Evolutionary conservation across 2,888 invertebrate genomes (phyloP), one percentile per base, ranked within the genome.

Genomic region (Polyommatus iphigenia): DNA sequence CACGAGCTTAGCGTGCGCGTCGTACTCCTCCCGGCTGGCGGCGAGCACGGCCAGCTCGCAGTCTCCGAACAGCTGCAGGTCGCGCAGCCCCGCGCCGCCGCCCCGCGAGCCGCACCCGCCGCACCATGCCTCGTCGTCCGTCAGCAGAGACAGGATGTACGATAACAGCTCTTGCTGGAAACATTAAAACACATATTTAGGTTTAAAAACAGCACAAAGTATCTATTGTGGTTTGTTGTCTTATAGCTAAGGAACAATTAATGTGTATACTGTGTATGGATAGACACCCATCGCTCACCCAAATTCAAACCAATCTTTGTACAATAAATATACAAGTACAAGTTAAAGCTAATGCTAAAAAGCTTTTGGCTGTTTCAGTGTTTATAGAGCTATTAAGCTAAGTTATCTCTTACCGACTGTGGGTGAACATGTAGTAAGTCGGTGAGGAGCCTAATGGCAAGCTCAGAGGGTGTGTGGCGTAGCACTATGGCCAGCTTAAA

Each of bases 1-100:
- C 46, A 93, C 91, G 0, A 90, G 87, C 79, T 88, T 87, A 24
- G 93, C 92, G 79, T 93, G 93, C 0, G 88, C 88, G 62, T 91
- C 91, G 81, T 93, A 93, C 81, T 88, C 87, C 79, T 89, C 91
- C 6, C 86, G 79, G 1, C 87, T 83, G 0, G 91, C 92, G 0
- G 90, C 92, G 78, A 93, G 85, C 79, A 92, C 90, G 0, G 91
- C 91, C 78, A 93, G 87, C 86, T 94, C 93, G 81, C 90, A 90
- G 85, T 94, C 93, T 0, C 89, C 92, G 83, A 91, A 93, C 78
- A 93, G 86, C 82, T 88, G 91, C 80, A 91, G 84, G 84, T 91
- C 91, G 0, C 92, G 85, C 54, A 87, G 81, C 8, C 82, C 83
- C 0, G 81, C 83, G 0, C 78, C 79, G 46, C 75, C 20, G 83